Percentiles rank a stretch among this genome's conserved stretches.
These are phyloP conservation scores for Melipona bicolor DNA, from an alignment of 2,888 invertebrate genomes.

Conservation along the genomic window DNA sequence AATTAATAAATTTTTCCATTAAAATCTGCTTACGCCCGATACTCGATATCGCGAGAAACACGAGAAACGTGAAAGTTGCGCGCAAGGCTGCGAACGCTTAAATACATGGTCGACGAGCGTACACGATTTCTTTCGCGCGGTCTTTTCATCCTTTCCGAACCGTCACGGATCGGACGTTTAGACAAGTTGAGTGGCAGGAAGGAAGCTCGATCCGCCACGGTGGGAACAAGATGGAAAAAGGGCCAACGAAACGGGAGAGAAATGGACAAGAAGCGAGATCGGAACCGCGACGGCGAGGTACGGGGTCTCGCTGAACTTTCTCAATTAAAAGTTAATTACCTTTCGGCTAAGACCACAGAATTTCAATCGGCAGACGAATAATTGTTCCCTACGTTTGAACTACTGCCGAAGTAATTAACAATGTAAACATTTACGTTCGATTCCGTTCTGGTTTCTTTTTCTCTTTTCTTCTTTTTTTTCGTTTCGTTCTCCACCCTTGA, in stretches of 20 bases:
- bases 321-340: constrained; percentile 82
- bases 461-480: neutral
- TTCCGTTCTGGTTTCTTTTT: constrained; percentile 18
- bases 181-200: constrained; percentile 77
- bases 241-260: constrained; percentile 34
- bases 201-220: constrained; percentile 24
- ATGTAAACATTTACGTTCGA: constrained; percentile 70
- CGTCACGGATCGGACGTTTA: constrained; percentile 71
- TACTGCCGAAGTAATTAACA: constrained; percentile 70
- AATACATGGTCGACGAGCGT: constrained; percentile 24
- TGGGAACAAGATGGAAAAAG: constrained; percentile 51
- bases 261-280: constrained; percentile 60
- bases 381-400: constrained; percentile 72
- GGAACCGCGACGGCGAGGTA: constrained; percentile 12
- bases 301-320: constrained; percentile 75
- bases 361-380: constrained; percentile 80
- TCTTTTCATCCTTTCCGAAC: neutral
- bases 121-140: neutral
- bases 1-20: no score
- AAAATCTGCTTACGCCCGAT: no score
- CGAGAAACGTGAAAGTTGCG: no score
- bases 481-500: neutral
- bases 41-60: no score
- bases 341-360: constrained; percentile 78
- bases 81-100: constrained; percentile 15